A percentile compares a stretch with the other conserved stretches of the same genome.
Conservation (phyloP, 2,888 invertebrate species). For the Orchesellides sinensis region DNA sequence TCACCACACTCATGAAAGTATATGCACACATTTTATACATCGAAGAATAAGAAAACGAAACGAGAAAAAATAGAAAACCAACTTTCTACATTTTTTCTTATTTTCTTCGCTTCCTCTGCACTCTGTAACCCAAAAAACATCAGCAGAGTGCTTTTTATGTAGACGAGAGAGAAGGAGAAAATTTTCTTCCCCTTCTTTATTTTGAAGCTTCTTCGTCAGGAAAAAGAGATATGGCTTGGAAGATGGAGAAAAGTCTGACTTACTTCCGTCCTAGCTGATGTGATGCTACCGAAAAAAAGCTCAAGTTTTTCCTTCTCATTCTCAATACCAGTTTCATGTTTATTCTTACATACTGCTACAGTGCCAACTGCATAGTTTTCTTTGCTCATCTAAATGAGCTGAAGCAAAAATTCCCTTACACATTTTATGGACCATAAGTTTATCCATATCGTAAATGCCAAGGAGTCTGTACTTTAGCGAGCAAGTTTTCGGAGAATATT, state of each 20-base stretch:
- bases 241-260: constrained; percentile 66
- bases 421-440: constrained; percentile 65
- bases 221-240: constrained; percentile 66
- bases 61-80: constrained; percentile 42
- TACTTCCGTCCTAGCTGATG: constrained; percentile 66
- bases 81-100: constrained; percentile 35
- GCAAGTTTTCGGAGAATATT: too few relatives aligned
- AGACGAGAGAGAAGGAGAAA: constrained; percentile 29
- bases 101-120: constrained; percentile 23
- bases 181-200: constrained; percentile 55
- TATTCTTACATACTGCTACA: constrained; percentile 13
- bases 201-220: constrained; percentile 65
- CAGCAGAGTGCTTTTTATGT: constrained; percentile 13
- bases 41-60: constrained; percentile 12
- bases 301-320: constrained; percentile 25
- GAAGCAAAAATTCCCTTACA: constrained; percentile 60
- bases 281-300: constrained; percentile 47
- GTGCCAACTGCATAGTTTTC: constrained; percentile 45
- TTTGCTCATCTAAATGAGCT: constrained; percentile 60
- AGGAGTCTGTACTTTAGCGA: neutral
- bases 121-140: constrained; percentile 41
- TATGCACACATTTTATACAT: constrained; percentile 41
- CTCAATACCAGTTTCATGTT: neutral
- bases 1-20: constrained; percentile 61
- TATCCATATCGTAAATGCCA: constrained; percentile 62